Evolutionary conservation across 2,888 invertebrate species (phyloP), one percentile per base, ranked within the genome.

Genomic region (Ditylenchus weischeri): DNA sequence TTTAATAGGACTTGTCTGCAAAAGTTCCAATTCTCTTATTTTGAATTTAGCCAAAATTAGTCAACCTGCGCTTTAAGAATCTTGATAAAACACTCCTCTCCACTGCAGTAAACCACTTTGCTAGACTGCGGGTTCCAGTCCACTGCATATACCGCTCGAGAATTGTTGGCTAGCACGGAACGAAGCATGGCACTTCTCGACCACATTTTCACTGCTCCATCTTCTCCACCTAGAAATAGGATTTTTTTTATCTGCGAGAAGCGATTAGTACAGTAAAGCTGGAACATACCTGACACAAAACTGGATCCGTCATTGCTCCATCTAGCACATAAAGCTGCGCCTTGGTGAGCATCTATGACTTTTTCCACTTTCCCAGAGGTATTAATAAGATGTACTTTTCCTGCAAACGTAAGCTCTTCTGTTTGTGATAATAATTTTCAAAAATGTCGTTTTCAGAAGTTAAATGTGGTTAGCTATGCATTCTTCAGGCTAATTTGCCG

Each of bases 251-350:
- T 29, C 5, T 5, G 29, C 2, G 29, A 29, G 29, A 5, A 29
- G 5, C 2, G 29, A 4, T 4, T 29, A 29, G 3, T 29, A 29
- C 29, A 29, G 5, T 29, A 4, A 29, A 50, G 19, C 29, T 29
- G 29, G 5, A 62, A 64, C 73, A 38, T 48, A 90, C 91, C 90
- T 81, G 92, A 94, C 18, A 94, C 86, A 58, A 99, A 87, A n/a
- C 93, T 91, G 38, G 92, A 90, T 4, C 93, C 96, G 85, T 95
- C 95, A 64, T 90, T 90, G 84, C 92, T 93, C 96, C 96, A 98
- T 79, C 90, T 88, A 0, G 91, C 91, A 62, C 89, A 88, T 29
- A 93, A 87, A 68, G 92, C 90, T 15, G 96, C 94, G 0, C 83
- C 83, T 57, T 90, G 89, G 61, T 98, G 98, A 21, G 93, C 96